Percentiles rank a stretch among this genome's conserved stretches.
These are phyloP conservation scores for Chouioia cunea DNA, from an alignment of 2,888 invertebrate genomes.

Conservation along the genomic window DNA sequence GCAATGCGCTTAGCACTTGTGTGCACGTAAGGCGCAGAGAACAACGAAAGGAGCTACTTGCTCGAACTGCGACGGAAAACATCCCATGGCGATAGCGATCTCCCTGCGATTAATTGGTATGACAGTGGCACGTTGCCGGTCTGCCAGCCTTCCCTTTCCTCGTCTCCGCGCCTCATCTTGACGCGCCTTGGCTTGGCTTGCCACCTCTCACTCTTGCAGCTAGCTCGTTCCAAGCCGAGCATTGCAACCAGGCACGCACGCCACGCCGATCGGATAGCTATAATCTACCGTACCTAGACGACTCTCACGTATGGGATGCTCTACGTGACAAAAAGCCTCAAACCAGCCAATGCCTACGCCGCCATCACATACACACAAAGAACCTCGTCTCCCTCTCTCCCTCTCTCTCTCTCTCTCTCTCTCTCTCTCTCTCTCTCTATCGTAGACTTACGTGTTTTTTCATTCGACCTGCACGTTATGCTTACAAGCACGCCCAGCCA, in stretches of 20 bases:
- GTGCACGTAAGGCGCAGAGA: constrained; percentile 40
- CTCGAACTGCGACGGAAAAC: constrained; percentile 56
- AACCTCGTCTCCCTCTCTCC: background rate
- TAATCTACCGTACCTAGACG: constrained; percentile 52
- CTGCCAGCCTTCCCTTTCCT: background rate
- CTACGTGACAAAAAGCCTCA: constrained; percentile 60
- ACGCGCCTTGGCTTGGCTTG: background rate
- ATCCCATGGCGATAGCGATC: constrained; percentile 60
- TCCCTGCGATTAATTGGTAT: constrained; percentile 66
- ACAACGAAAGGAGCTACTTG: constrained; percentile 44
- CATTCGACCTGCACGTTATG: too few species aligned
- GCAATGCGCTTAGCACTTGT: background rate
- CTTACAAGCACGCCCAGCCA: too few species aligned
- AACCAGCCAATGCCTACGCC: constrained; percentile 52
- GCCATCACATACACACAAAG: constrained; percentile 17
- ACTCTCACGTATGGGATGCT: constrained; percentile 54
- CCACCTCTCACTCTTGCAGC: constrained; percentile 33
- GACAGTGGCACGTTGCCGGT: constrained; percentile 62
- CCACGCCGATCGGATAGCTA: constrained; percentile 51
- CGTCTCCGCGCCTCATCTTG: constrained; percentile 28
- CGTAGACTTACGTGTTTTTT: too few species aligned
- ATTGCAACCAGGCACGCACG: constrained; percentile 47
- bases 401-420: background rate
- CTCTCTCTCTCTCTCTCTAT: too few species aligned
- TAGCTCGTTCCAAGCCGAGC: constrained; percentile 25